Base-by-base conservation (phyloP, 2,888 invertebrate genomes). In the Oxyteleia sp. region DNA sequence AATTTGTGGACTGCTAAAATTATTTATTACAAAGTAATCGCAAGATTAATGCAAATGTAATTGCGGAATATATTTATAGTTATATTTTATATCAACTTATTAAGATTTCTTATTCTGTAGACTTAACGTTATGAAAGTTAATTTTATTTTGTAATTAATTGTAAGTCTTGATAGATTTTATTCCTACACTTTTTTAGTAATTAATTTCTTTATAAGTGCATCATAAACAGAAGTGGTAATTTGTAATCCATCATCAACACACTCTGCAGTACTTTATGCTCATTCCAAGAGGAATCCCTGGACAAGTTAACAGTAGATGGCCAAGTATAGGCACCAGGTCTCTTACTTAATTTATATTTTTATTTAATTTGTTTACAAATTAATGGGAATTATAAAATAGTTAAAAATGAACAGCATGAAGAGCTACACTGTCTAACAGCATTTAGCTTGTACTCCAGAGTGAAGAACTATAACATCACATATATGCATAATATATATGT, bases 1-100 rank as follows among this genome's bases (percentile, higher is more conserved):
- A 68, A 55, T 68, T 45, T 55, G 55, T 20, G n/a, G 45, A 55
- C 68, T 45, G 45, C 55, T 53, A 55, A 45, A 68, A 32, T 55
- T 55, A 55, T 55, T 55, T 55, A 68, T 55, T 38, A 20, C 11
- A 49, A 64, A 10, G 11, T 26, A 23, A 20, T 61, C 29, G 16
- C n/a, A 2, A 13, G 5, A 15, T 51, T 13, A 51, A 23, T 47
- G n/a, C 47, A 20, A 20, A 47, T 57, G 20, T 57, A 29, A 45
- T 61, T 61, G 45, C 41, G 5, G 16, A n/a, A 2, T 3, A n/a
- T 11, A 4, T 7, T 61, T 29, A 61, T 45, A 11, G 15, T 13
- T 35, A 32, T 20, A 49, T 20, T 32, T 49, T 49, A n/a, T 4
- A 2, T 1, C 2, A 4, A 38, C n/a, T 38, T 38, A 38, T 4